A percentile compares a stretch with the other conserved stretches of the same genome.
phyloP scores from a whole-genome alignment of 2,888 invertebrate genomes.

The Zonitis immaculata region DNA sequence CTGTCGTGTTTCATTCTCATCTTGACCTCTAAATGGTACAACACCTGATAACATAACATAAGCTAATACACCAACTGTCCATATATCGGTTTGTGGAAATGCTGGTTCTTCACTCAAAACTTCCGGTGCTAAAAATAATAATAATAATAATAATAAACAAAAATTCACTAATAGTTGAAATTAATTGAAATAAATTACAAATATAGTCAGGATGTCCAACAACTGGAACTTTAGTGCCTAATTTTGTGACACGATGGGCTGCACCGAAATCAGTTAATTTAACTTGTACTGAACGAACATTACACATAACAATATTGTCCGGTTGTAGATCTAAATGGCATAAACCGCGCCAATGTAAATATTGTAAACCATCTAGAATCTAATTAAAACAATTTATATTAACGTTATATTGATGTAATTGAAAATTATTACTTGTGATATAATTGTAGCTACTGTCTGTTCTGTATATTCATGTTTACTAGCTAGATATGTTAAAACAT shows the following conservation, averaged over 20 bases:
- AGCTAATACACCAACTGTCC: slow-evolving; percentile 89
- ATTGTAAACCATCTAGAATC: slow-evolving; percentile 85
- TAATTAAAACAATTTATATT: slow-evolving; percentile 34
- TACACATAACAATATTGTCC: slow-evolving; percentile 90
- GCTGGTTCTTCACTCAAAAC: slow-evolving; percentile 82
- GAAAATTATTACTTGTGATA: slow-evolving; percentile 66
- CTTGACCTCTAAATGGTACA: slow-evolving; percentile 82
- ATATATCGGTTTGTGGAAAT: slow-evolving; percentile 88
- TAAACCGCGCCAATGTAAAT: slow-evolving; percentile 89
- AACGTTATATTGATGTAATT: background rate
- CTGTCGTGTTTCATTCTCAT: slow-evolving; percentile 79
- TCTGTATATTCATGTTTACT: slow-evolving; percentile 89
- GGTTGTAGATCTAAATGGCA: slow-evolving; percentile 90
- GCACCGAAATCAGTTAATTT: slow-evolving; percentile 92
- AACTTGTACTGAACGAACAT: slow-evolving; percentile 76
- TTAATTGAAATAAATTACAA: too few relatives aligned
- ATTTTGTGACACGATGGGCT: slow-evolving; percentile 73
- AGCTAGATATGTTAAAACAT: slow-evolving; percentile 83
- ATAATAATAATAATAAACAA: background rate
- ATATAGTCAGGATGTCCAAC: slow-evolving; percentile 72
- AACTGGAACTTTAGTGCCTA: slow-evolving; percentile 67
- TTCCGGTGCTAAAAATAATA: slow-evolving; percentile 70
- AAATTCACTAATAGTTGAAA: too few relatives aligned
- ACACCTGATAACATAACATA: slow-evolving; percentile 91
- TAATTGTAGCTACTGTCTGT: slow-evolving; percentile 82